Evolutionary conservation across 1,140 invertebrate genomes (phyloP).

Genomic region (Drosophila miranda): DNA sequence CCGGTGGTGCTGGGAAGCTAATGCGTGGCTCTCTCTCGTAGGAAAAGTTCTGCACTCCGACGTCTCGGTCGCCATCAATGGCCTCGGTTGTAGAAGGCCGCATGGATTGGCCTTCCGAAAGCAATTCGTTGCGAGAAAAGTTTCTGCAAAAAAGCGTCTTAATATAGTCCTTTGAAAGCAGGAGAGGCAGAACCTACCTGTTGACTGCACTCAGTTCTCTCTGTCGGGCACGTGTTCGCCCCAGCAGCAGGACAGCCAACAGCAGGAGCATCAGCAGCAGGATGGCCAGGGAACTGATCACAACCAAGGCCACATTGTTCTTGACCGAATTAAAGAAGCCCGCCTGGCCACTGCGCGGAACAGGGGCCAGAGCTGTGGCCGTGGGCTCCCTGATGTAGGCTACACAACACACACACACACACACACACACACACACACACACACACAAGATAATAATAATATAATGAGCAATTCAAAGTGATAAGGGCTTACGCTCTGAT

Average conservation of each 20-base stretch:
- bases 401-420: slow-evolving; percentile 54
- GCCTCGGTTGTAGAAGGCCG: slow-evolving; percentile 64
- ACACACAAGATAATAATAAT: too few relatives aligned
- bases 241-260: slow-evolving; percentile 85
- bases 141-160: slow-evolving; percentile 38
- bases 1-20: slow-evolving; percentile 64
- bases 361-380: slow-evolving; percentile 85
- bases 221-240: slow-evolving; percentile 85
- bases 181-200: slow-evolving; percentile 33
- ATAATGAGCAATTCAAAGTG: too few relatives aligned
- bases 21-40: slow-evolving; percentile 73
- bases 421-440: too few relatives aligned
- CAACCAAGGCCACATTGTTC: slow-evolving; percentile 72
- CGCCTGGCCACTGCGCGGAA: slow-evolving; percentile 85
- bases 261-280: slow-evolving; percentile 86
- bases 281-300: slow-evolving; percentile 83
- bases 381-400: slow-evolving; percentile 87
- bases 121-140: slow-evolving; percentile 71
- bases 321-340: slow-evolving; percentile 85
- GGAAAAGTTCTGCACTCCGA: slow-evolving; percentile 68
- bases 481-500: slow-evolving; percentile 88
- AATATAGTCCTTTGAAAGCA: neutral
- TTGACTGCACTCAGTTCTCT: slow-evolving; percentile 61
- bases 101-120: slow-evolving; percentile 69
- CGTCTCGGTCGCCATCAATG: slow-evolving; percentile 47